Conservation (phyloP, 2,888 invertebrate species). For the Cerastis leucographa region DNA sequence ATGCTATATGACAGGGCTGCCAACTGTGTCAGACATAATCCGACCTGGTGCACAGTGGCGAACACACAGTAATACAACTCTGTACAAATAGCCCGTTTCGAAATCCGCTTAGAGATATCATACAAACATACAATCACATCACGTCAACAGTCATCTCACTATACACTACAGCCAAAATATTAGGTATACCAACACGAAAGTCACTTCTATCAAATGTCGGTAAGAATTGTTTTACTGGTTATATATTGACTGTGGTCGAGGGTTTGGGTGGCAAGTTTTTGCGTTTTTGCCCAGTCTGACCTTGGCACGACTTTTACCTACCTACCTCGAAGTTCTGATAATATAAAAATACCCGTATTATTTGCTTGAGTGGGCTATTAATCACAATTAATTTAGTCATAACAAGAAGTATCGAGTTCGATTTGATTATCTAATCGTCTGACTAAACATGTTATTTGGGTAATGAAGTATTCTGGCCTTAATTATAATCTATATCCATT, state of each 20-base stretch:
- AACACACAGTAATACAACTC: conserved; percentile 64
- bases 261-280: conserved; percentile 73
- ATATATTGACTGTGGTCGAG: conserved; percentile 54
- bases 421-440: conserved; percentile 58
- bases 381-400: conserved; percentile 74
- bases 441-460: conserved; percentile 48
- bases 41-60: conserved; percentile 60
- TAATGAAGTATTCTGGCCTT: conserved; percentile 40
- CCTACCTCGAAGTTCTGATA: conserved; percentile 74
- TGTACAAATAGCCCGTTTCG: conserved; percentile 18
- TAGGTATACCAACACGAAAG: neutral
- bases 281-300: conserved; percentile 64
- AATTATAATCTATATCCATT: conserved; percentile 23
- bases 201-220: conserved; percentile 14
- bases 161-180: neutral
- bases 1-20: conserved; percentile 73
- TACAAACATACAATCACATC: conserved; percentile 2
- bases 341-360: conserved; percentile 69
- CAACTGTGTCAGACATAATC: conserved; percentile 68
- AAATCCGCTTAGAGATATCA: conserved; percentile 31
- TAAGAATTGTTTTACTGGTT: conserved; percentile 62
- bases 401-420: conserved; percentile 65
- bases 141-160: neutral
- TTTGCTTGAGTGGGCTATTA: conserved; percentile 72
- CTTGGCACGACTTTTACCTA: conserved; percentile 78